These are phyloP conservation scores for Cotesia vestalis DNA, from an alignment of 1,140 invertebrate genomes.

Conservation along the genomic window DNA sequence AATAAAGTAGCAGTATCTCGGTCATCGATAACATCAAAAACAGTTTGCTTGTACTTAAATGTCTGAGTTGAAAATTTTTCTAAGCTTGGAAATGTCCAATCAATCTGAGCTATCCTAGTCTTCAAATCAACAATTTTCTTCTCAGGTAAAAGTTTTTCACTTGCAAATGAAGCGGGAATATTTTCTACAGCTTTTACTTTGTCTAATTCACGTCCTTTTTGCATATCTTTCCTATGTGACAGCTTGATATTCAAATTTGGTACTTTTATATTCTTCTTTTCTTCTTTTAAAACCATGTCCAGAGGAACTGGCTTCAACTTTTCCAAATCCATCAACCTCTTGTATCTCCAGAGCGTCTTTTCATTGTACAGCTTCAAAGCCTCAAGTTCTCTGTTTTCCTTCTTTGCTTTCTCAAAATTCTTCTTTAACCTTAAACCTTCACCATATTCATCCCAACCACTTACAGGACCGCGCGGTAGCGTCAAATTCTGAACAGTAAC, in stretches of 20 bases:
- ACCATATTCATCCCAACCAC: too few relatives aligned
- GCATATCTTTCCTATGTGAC: too few relatives aligned
- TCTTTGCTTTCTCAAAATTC: constrained; percentile 10
- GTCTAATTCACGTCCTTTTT: too few relatives aligned
- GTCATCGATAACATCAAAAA: constrained; percentile 29
- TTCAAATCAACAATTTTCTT: not conserved
- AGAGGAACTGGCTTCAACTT: not conserved
- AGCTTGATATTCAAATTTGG: too few relatives aligned
- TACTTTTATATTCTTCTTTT: too few relatives aligned
- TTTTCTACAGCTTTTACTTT: too few relatives aligned
- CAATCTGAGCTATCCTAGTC: not conserved
- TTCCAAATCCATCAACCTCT: constrained; percentile 35
- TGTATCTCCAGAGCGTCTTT: constrained; percentile 37
- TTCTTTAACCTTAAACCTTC: too few relatives aligned
- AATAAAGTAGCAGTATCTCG: constrained; percentile 26
- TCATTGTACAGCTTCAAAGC: constrained; percentile 42
- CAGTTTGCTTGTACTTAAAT: not conserved
- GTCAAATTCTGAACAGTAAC: not conserved
- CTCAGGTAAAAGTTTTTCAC: not conserved
- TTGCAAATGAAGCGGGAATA: not conserved
- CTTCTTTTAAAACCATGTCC: not conserved
- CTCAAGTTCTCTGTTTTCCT: constrained; percentile 36
- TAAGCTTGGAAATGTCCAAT: constrained; percentile 12
- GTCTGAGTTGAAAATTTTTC: not conserved
- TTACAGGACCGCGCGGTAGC: too few relatives aligned